Evolutionary conservation across 2,888 invertebrate genomes (phyloP).

Genomic region (Luffia ferchaultella): DNA sequence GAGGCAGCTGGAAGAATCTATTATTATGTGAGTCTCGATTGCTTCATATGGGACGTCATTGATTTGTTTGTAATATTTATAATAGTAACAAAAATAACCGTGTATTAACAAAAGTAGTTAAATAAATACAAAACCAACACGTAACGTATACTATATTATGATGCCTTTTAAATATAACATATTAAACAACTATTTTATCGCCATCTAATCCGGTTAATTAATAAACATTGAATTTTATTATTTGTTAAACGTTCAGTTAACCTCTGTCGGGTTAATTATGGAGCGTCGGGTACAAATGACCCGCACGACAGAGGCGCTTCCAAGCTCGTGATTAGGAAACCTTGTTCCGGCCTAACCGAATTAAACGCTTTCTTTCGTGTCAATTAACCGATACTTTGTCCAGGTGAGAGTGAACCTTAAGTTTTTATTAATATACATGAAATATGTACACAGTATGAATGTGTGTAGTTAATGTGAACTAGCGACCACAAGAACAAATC

Average conservation of each 20-base stretch:
- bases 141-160: conserved; percentile 35
- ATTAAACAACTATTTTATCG: too few species aligned
- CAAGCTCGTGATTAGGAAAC: conserved; percentile 47
- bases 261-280: too few species aligned
- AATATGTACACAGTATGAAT: too few species aligned
- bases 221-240: too few species aligned
- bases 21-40: conserved; percentile 76
- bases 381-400: conserved; percentile 48
- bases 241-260: too few species aligned
- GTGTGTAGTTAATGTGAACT: too few species aligned
- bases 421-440: too few species aligned
- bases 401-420: too few species aligned
- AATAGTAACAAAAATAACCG: conserved; percentile 24
- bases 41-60: conserved; percentile 1
- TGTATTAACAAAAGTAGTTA: conserved; percentile 25
- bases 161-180: too few species aligned
- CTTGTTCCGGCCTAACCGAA: conserved; percentile 40
- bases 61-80: neutral
- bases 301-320: conserved; percentile 38
- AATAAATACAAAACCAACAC: conserved; percentile 16
- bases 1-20: conserved; percentile 83
- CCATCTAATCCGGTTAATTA: too few species aligned
- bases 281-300: conserved; percentile 58
- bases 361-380: conserved; percentile 58
- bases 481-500: too few species aligned